Base-by-base conservation (phyloP, 2,113 vertebrate genomes). In the Eonycteris spelaea region DNA sequence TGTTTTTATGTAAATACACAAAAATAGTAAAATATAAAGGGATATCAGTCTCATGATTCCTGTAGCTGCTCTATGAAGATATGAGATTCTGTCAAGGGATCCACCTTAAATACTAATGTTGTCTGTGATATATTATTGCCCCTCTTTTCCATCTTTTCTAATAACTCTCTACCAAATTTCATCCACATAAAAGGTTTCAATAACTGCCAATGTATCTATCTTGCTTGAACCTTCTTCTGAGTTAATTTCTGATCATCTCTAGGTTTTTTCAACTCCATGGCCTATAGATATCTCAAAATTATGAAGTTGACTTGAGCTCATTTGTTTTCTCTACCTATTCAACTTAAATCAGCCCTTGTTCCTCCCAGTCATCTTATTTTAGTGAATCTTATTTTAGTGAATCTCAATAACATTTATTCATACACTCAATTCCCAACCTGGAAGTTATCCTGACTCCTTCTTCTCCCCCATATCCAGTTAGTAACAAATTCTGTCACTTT, bases 1-100 rank as follows among this genome's bases (percentile, higher is more conserved):
- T 82, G 11, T 55, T 97, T 97, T 96, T 94, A 51, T 95, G 43
- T 11, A 89, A 63, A 82, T 75, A 96, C 59, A 86, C 15, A 93
- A 84, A 97, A 96, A 63, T 51, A 61, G 5, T 82, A 75, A 85
- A 86, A 74, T 63, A 45, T 59, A 22, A 91, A 92, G 5, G n/a
- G 3, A 63, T 28, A 12, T 5, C 26, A 16, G 18, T 91, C 4
- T 87, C 18, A 33, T 43, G 26, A 38, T 35, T 88, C 61, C 95
- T n/a, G 55, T 59, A 67, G 84, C 13, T 79, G 65, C 33, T 80
- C 51, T 80, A 19, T 63, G 59, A 83, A 80, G 12, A n/a, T 6
- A 21, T 85, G 24, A 67, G 45, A 73, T 65, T 85, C 24, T 43
- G 88, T 74, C 12, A 71, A 77, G 15, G 3, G 24, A 57, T 51